A percentile compares a stretch with the other conserved stretches of the same genome.
Evolutionary conservation across 2,888 invertebrate genomes (phyloP).

Genomic region (Lithophane ornitopus): DNA sequence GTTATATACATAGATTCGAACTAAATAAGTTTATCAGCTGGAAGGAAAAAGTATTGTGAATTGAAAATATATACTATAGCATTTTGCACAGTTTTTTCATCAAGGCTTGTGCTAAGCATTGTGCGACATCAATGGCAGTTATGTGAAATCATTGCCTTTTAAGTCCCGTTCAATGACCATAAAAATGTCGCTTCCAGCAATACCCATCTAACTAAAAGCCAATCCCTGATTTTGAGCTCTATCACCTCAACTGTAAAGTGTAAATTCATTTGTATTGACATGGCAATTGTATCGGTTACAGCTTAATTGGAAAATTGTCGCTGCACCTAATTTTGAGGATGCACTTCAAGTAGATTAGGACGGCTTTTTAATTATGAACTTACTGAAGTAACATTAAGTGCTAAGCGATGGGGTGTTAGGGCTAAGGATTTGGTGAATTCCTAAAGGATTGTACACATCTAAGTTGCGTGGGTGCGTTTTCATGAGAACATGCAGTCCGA

Average conservation of each 20-base stretch:
- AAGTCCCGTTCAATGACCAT: constrained; percentile 19
- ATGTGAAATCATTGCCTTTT: constrained; percentile 29
- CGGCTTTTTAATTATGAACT: constrained; percentile 44
- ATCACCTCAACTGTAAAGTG: constrained; percentile 1
- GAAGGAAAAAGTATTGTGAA: background rate
- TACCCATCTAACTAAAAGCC: constrained; percentile 17
- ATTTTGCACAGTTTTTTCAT: background rate
- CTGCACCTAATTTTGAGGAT: constrained; percentile 60
- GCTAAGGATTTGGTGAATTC: background rate
- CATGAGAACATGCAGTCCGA: too few species aligned
- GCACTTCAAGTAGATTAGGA: constrained; percentile 54
- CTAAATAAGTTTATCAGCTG: background rate
- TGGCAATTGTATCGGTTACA: constrained; percentile 59
- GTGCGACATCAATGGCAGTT: constrained; percentile 24
- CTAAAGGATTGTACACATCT: background rate
- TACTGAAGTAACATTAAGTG: background rate
- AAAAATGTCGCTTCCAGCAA: constrained; percentile 47
- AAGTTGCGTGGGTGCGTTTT: too few species aligned
- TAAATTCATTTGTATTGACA: constrained; percentile 17
- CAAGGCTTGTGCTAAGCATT: background rate
- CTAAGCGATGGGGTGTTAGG: constrained; percentile 5
- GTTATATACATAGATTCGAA: background rate
- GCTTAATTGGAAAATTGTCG: constrained; percentile 74
- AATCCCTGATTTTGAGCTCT: constrained; percentile 39
- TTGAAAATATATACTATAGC: background rate